Percentiles rank a stretch among this genome's conserved stretches.
These are phyloP conservation scores for Sinelater perroti DNA, from an alignment of 2,888 invertebrate species.

Conservation along the genomic window DNA sequence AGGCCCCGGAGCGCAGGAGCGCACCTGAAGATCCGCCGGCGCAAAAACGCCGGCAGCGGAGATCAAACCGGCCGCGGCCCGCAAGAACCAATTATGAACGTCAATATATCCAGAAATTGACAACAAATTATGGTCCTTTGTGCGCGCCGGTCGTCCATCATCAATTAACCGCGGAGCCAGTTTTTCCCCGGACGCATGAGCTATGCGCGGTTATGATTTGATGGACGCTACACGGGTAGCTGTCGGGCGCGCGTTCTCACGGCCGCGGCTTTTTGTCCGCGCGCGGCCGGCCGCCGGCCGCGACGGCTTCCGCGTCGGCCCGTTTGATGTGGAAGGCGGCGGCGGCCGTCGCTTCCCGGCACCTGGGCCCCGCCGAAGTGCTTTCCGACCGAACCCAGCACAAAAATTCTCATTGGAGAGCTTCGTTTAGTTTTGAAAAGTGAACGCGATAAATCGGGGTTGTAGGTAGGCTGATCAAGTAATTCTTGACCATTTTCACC, in stretches of 20 bases:
- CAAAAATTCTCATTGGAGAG: too few species aligned
- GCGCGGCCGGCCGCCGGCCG: constrained; percentile 42
- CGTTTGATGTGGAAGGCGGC: too few species aligned
- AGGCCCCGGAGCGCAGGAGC: too few species aligned
- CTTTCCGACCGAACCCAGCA: too few species aligned
- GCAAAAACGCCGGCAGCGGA: constrained; percentile 1
- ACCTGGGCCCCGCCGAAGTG: too few species aligned
- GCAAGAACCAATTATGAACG: constrained; percentile 57
- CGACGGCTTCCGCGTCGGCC: too few species aligned
- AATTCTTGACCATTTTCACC: too few species aligned
- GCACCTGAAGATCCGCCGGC: too few species aligned
- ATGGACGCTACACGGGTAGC: constrained; percentile 48
- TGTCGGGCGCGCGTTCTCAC: constrained; percentile 46
- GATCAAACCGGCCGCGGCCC: constrained; percentile 49
- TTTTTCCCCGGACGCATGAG: constrained; percentile 49
- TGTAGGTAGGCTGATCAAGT: too few species aligned
- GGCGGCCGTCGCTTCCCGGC: too few species aligned
- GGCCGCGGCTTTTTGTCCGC: constrained; percentile 39
- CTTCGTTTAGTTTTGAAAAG: too few species aligned
- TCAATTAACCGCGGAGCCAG: constrained; percentile 58
- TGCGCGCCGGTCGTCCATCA: constrained; percentile 60
- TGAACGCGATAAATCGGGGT: too few species aligned
- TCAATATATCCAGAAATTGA: constrained; percentile 62
- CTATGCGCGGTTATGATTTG: constrained; percentile 48
- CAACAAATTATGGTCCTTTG: constrained; percentile 63